These are phyloP conservation scores for Gadopsis bispinosus DNA, from an alignment of 2,797 vertebrate genomes.

Conservation along the genomic window DNA sequence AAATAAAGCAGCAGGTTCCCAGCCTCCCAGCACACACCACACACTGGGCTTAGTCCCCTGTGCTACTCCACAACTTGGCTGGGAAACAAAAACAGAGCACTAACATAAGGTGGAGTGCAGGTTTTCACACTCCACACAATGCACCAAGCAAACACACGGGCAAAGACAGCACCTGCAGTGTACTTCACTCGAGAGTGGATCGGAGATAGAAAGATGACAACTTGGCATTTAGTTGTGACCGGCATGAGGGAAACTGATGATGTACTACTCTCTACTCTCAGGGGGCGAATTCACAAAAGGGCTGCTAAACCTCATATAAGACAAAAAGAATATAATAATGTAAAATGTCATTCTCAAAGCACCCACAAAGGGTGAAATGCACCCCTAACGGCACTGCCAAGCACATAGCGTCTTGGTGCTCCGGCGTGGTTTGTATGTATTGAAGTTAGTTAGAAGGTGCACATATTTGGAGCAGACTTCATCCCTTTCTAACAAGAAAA, in stretches of 20 bases:
- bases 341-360: too few relatives aligned
- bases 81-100: constrained; percentile 46
- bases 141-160: background rate
- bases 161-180: constrained; percentile 19
- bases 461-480: too few relatives aligned
- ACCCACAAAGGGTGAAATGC: too few relatives aligned
- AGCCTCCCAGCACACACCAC: constrained; percentile 25
- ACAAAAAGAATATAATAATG: too few relatives aligned
- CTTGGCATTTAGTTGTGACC: constrained; percentile 14
- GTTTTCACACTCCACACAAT: constrained; percentile 14
- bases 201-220: constrained; percentile 12
- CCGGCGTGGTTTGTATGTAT: too few relatives aligned
- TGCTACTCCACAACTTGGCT: constrained; percentile 23
- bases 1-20: constrained; percentile 35
- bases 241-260: constrained; percentile 11
- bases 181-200: constrained; percentile 5
- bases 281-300: too few relatives aligned
- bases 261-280: too few relatives aligned
- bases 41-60: constrained; percentile 18
- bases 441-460: too few relatives aligned
- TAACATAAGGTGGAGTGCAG: constrained; percentile 19
- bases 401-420: too few relatives aligned
- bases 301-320: too few relatives aligned
- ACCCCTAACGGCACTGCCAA: too few relatives aligned
- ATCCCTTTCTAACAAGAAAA: too few relatives aligned